phyloP scores from a whole-genome alignment of 2,797 vertebrate genomes.

The Sebastes nivosus region DNA sequence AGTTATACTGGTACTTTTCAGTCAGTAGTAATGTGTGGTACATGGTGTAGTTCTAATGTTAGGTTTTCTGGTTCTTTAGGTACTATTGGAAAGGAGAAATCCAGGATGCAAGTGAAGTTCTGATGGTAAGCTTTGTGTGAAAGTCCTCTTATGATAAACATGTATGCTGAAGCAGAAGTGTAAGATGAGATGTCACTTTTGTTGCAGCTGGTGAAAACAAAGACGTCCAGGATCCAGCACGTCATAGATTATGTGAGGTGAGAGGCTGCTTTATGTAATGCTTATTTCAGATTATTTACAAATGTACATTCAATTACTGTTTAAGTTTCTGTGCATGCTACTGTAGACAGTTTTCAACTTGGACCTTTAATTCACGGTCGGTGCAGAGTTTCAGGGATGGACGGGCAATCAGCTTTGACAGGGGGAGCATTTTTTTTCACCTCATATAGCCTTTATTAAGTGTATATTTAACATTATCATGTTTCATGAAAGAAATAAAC shows the following conservation, averaged over 20 bases:
- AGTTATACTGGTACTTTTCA: neutral
- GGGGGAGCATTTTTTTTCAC: too few relatives aligned
- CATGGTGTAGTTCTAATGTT: neutral
- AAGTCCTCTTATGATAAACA: neutral
- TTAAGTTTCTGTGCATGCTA: neutral
- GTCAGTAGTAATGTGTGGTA: neutral
- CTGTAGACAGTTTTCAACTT: neutral
- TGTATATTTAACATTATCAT: too few relatives aligned
- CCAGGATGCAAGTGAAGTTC: constrained; percentile 86
- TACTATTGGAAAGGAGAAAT: constrained; percentile 92
- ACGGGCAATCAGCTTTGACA: too few relatives aligned
- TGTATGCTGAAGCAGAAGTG: neutral
- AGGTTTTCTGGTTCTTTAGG: constrained; percentile 65
- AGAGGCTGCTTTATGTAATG: constrained; percentile 41
- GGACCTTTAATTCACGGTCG: too few relatives aligned
- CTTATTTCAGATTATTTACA: neutral
- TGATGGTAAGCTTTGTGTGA: constrained; percentile 82
- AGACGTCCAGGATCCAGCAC: constrained; percentile 82
- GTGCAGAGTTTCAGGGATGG: too few relatives aligned
- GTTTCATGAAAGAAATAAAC: too few relatives aligned
- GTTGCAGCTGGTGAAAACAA: constrained; percentile 89
- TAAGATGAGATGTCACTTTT: constrained; percentile 40
- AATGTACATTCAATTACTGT: neutral
- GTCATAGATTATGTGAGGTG: constrained; percentile 87
- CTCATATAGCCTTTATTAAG: too few relatives aligned